These are phyloP conservation scores for Nowickia ferox DNA, from an alignment of 2,888 invertebrate species.

Conservation along the genomic window DNA sequence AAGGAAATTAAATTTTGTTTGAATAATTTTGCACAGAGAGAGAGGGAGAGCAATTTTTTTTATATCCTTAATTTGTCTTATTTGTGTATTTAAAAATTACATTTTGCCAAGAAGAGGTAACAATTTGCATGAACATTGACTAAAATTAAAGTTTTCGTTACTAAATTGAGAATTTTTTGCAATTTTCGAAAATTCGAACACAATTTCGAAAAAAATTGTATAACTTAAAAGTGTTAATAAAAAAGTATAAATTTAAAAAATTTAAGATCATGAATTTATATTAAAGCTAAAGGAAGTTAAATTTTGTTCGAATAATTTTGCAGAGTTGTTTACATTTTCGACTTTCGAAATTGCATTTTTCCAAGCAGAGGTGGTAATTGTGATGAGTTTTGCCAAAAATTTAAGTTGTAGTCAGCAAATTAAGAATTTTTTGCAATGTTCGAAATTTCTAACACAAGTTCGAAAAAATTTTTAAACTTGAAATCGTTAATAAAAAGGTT, in stretches of 20 bases:
- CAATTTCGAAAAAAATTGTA: not conserved
- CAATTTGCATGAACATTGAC: not conserved
- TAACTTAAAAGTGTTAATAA: not conserved
- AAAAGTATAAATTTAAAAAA: not conserved
- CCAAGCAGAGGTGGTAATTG: no score
- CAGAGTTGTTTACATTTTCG: not conserved
- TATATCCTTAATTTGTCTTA: no score
- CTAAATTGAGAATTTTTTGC: not conserved
- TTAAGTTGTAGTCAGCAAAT: no score
- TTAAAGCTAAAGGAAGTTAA: no score
- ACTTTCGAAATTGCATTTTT: not conserved
- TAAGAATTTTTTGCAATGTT: not conserved
- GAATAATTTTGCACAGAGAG: no score
- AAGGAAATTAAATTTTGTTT: no score
- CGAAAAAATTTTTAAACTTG: not conserved
- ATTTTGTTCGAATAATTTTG: no score
- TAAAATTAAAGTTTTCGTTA: not conserved
- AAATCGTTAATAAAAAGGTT: not conserved
- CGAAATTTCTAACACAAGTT: conserved; percentile 6
- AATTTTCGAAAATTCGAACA: not conserved
- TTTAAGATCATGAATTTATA: not conserved
- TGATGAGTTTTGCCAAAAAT: not conserved
- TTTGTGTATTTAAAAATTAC: not conserved
- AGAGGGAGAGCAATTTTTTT: not conserved
- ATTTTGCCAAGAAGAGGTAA: not conserved